A percentile compares a stretch with the other conserved stretches of the same genome.
Evolutionary conservation across 2,888 invertebrate species (phyloP).

Genomic region (Xestia xanthographa): DNA sequence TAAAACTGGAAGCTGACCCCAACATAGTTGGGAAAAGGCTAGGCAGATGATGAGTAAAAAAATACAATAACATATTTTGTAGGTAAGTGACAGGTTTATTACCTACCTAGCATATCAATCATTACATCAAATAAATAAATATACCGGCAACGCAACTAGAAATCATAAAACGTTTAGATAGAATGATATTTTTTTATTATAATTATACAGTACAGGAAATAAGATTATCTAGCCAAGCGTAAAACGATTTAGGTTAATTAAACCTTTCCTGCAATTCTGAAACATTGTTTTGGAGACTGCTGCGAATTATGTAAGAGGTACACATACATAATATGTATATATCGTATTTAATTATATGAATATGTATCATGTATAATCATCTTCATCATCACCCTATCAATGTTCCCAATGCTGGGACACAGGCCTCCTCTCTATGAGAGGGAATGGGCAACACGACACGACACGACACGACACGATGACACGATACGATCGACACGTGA

Average conservation of each 20-base stretch:
- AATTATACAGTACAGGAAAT: slow-evolving; percentile 6
- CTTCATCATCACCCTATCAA: too few species aligned
- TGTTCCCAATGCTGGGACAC: too few species aligned
- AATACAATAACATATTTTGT: neutral
- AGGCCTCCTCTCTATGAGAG: too few species aligned
- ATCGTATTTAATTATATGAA: too few species aligned
- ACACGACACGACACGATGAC: too few species aligned
- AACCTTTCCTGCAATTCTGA: neutral
- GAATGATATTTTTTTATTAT: neutral
- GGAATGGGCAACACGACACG: too few species aligned
- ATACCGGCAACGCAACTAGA: neutral
- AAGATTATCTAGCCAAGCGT: neutral
- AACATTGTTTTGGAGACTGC: neutral
- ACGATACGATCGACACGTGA: too few species aligned
- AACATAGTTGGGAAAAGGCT: too few species aligned
- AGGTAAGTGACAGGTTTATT: neutral
- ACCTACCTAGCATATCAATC: neutral
- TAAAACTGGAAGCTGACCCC: too few species aligned
- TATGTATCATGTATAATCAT: too few species aligned
- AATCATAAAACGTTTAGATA: slow-evolving; percentile 5
- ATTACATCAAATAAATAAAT: slow-evolving; percentile 14
- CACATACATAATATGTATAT: neutral
- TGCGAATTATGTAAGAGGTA: neutral
- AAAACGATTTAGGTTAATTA: neutral
- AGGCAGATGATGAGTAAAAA: too few species aligned